Conservation (phyloP, 1,140 invertebrate genomes). For the Heliothis virescens region DNA sequence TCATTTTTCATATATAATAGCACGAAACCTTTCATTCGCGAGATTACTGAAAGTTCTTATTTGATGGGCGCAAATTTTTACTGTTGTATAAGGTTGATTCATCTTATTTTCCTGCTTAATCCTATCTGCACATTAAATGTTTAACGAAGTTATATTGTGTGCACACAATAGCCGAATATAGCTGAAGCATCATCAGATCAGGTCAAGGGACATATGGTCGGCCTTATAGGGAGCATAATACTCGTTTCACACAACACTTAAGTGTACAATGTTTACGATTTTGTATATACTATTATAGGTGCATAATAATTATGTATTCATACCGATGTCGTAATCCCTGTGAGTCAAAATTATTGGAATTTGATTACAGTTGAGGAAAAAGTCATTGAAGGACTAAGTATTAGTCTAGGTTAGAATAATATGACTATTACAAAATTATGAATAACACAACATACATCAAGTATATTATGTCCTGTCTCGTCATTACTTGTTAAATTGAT, state of each 20-base stretch:
- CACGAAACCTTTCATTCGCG: too few species aligned
- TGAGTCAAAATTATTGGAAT: conserved; percentile 22
- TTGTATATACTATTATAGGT: background rate
- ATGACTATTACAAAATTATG: too few species aligned
- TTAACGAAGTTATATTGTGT: background rate
- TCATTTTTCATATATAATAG: too few species aligned
- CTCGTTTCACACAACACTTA: conserved; percentile 30
- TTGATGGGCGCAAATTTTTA: too few species aligned
- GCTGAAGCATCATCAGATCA: background rate
- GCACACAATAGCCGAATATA: background rate
- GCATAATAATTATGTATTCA: background rate
- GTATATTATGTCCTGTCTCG: too few species aligned
- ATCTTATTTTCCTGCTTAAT: background rate
- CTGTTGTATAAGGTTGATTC: too few species aligned
- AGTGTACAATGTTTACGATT: conserved; percentile 31
- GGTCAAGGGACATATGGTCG: conserved; percentile 45
- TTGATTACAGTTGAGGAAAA: conserved; percentile 29
- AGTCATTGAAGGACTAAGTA: background rate
- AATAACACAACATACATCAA: too few species aligned
- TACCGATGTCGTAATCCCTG: conserved; percentile 32
- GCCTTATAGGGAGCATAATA: conserved; percentile 38
- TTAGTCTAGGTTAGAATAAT: background rate
- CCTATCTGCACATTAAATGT: background rate
- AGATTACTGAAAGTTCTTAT: too few species aligned
- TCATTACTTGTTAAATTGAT: too few species aligned